Conservation (phyloP, 2,797 vertebrate genomes). For the Threskiornis aethiopicus region DNA sequence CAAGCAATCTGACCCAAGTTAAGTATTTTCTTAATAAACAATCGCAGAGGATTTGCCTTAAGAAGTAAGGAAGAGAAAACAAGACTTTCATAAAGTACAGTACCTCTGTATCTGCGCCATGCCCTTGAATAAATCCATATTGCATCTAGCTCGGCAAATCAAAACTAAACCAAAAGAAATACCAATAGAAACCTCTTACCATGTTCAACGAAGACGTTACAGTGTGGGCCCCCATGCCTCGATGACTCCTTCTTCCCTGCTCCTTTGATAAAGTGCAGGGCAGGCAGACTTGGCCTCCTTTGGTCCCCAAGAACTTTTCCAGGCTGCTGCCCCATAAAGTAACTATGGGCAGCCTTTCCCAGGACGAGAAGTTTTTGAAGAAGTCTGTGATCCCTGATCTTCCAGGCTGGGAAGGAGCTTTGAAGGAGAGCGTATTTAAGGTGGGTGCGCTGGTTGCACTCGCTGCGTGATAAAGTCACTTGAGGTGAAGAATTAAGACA, state of each 20-base stretch:
- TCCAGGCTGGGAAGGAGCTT: constrained; percentile 24
- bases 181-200: constrained; percentile 79
- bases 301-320: constrained; percentile 98
- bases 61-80: background rate
- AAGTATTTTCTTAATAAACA: background rate
- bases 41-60: background rate
- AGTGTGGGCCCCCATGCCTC: constrained; percentile 86
- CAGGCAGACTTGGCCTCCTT: constrained; percentile 94
- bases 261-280: constrained; percentile 93
- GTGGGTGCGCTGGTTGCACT: background rate
- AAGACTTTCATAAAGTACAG: background rate
- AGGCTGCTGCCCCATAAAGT: constrained; percentile 99
- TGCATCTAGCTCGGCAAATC: background rate
- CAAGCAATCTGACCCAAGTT: background rate
- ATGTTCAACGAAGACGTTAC: constrained; percentile 93
- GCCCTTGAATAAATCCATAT: background rate
- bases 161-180: background rate
- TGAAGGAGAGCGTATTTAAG: background rate
- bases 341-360: constrained; percentile 81
- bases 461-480: background rate
- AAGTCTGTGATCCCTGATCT: constrained; percentile 9
- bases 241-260: constrained; percentile 87
- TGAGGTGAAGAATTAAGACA: constrained; percentile 2
- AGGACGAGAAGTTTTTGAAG: constrained; percentile 59
- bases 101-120: background rate